Evolutionary conservation across 2,797 vertebrate genomes (phyloP).

Genomic region (Syndactyla subalaris): DNA sequence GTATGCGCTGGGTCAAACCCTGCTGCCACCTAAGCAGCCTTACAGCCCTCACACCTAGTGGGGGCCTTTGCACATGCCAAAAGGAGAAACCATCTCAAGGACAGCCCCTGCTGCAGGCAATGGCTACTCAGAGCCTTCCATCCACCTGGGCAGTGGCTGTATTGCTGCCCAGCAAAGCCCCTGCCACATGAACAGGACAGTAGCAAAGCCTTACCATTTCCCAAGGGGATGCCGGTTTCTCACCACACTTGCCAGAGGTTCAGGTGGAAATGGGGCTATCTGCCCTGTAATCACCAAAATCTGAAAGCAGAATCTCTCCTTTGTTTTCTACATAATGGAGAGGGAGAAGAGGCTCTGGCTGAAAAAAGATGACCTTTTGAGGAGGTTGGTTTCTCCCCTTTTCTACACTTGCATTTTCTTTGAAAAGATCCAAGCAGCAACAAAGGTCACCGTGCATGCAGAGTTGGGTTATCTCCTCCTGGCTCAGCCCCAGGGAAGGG

Average conservation of each 20-base stretch:
- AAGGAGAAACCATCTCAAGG: background rate
- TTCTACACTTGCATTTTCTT: background rate
- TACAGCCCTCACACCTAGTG: background rate
- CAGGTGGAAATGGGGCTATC: background rate
- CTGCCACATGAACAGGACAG: background rate
- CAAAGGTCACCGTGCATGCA: accelerated
- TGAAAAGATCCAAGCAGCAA: background rate
- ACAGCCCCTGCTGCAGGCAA: background rate
- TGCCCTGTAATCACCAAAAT: background rate
- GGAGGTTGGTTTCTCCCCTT: background rate
- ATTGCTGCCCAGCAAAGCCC: background rate
- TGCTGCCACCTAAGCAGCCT: background rate
- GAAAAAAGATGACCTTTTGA: background rate
- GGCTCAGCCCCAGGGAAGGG: background rate
- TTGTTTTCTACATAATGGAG: background rate
- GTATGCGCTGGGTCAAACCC: accelerated
- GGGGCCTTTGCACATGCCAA: background rate
- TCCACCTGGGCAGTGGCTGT: background rate
- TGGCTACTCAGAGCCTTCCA: background rate
- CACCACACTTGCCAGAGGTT: background rate
- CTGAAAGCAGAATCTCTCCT: background rate
- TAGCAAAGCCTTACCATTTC: background rate
- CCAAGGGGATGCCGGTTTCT: background rate
- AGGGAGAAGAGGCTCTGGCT: background rate
- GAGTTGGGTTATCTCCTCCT: background rate